These are phyloP conservation scores for Blera fallax DNA, from an alignment of 2,888 invertebrate species.

Conservation along the genomic window DNA sequence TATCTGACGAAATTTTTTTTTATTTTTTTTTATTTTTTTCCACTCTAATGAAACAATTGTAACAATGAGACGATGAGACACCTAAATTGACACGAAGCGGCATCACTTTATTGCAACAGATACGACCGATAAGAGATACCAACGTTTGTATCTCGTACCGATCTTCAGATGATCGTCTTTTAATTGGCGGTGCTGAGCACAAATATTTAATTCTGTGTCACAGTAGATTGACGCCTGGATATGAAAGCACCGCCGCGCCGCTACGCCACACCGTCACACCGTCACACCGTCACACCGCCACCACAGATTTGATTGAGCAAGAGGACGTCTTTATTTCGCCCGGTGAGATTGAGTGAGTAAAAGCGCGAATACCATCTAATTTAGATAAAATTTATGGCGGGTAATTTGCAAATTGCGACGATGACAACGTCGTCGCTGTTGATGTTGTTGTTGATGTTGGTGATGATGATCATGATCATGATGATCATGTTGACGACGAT, in stretches of 20 bases:
- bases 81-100: conserved; percentile 50
- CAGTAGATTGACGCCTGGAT: conserved; percentile 45
- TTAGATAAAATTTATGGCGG: conserved; percentile 65
- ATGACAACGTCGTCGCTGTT: conserved; percentile 1
- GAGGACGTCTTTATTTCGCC: conserved; percentile 2
- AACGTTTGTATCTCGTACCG: conserved; percentile 14
- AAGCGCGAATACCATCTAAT: conserved; percentile 58
- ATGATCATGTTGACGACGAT: neutral
- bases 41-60: neutral
- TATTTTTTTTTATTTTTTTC: no score
- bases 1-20: neutral
- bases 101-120: conserved; percentile 31
- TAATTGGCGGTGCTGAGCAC: conserved; percentile 10
- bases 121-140: conserved; percentile 1
- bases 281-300: no score
- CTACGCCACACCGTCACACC: neutral
- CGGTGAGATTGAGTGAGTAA: conserved; percentile 13
- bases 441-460: conserved; percentile 13
- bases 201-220: conserved; percentile 41
- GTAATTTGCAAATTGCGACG: conserved; percentile 59
- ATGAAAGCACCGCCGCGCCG: neutral
- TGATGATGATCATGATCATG: conserved; percentile 11
- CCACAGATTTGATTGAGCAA: neutral
- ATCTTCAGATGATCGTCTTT: conserved; percentile 49
- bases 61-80: conserved; percentile 32